Percentiles rank a stretch among this genome's conserved stretches.
Conservation (phyloP, 2,797 vertebrate genomes). For the Sebastes diaconus region DNA sequence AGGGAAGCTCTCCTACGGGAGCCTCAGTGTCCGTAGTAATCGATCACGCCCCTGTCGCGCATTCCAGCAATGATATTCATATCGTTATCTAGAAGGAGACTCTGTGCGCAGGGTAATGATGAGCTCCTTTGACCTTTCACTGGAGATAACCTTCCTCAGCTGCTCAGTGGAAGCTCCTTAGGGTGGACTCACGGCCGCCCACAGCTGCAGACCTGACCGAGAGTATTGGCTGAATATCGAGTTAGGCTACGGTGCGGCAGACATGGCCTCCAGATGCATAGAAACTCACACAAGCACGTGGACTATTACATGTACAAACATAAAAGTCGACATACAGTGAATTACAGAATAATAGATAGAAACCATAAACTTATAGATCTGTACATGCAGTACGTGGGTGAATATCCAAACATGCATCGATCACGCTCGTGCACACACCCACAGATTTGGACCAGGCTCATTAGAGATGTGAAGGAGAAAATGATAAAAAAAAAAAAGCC, state of each 20-base stretch:
- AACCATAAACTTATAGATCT: not conserved
- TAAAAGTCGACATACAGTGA: not conserved
- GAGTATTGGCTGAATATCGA: slow-evolving; percentile 51
- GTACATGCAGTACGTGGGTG: not conserved
- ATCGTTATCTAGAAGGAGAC: slow-evolving; percentile 45
- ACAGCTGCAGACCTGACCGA: slow-evolving; percentile 28
- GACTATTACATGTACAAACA: not conserved
- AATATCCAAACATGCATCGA: slow-evolving; percentile 23
- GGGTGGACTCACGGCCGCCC: slow-evolving; percentile 29
- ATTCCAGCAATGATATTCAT: slow-evolving; percentile 48
- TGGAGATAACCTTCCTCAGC: slow-evolving; percentile 56
- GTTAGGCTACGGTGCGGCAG: not conserved
- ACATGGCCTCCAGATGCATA: slow-evolving; percentile 13
- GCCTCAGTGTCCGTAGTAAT: slow-evolving; percentile 5
- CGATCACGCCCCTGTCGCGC: slow-evolving; percentile 9
- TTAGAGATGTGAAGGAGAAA: slow-evolving; percentile 72
- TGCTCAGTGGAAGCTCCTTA: slow-evolving; percentile 37
- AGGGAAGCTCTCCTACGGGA: not conserved
- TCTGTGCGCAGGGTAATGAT: slow-evolving; percentile 47
- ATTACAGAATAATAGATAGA: not conserved
- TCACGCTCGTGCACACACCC: not conserved
- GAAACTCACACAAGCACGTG: not conserved
- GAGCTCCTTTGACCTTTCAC: slow-evolving; percentile 65
- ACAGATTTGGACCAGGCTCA: slow-evolving; percentile 54
- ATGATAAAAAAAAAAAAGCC: slow-evolving; percentile 60